Percentiles rank a stretch among this genome's conserved stretches.
phyloP scores from a whole-genome alignment of 1,140 invertebrate species.

The Ips typographus region DNA sequence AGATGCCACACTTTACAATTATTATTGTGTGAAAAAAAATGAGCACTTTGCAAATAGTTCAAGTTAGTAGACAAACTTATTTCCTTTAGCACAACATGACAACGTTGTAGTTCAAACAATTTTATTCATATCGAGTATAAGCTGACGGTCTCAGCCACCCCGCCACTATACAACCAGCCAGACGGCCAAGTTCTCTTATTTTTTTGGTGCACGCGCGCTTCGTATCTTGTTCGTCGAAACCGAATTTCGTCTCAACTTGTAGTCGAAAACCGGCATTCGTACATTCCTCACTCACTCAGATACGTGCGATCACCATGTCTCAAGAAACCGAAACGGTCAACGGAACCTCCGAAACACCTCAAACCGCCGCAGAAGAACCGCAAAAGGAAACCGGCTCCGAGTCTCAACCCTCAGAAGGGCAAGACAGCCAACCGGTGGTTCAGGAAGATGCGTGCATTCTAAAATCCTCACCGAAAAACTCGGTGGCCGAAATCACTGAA shows the following conservation, averaged over 20 bases:
- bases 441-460: conserved; percentile 16
- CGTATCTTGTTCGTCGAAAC: background rate
- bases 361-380: background rate
- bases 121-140: conserved; percentile 1
- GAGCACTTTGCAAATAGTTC: background rate
- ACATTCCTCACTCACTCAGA: background rate
- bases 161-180: background rate
- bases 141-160: background rate
- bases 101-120: background rate
- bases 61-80: background rate
- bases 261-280: background rate
- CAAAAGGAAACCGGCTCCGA: conserved; percentile 12
- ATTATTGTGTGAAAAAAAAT: background rate
- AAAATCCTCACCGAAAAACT: background rate
- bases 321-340: conserved; percentile 3
- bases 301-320: background rate
- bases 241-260: background rate
- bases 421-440: conserved; percentile 12
- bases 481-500: conserved; percentile 11
- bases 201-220: background rate
- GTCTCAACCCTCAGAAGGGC: background rate
- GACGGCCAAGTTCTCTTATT: background rate
- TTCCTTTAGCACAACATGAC: background rate
- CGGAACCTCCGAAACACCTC: background rate
- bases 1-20: background rate